A percentile compares a stretch with the other conserved stretches of the same genome.
Evolutionary conservation across 2,113 vertebrate species (phyloP).

Genomic region (Eonycteris spelaea): DNA sequence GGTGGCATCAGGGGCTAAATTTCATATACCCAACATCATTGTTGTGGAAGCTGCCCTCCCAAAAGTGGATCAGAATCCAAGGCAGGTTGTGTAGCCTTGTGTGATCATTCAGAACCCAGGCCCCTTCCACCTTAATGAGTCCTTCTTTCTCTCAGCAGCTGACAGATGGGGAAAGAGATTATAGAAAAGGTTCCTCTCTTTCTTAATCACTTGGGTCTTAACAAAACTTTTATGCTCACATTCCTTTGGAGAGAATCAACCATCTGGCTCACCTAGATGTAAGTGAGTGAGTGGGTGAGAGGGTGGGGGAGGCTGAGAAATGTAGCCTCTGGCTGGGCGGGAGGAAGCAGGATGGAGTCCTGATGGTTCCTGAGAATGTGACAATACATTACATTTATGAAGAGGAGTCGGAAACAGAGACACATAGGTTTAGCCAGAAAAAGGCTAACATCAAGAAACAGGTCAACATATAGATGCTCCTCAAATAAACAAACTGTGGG

Average conservation of each 20-base stretch:
- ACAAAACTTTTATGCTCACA: neutral
- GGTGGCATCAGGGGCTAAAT: neutral
- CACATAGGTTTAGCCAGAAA: neutral
- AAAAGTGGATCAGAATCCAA: neutral
- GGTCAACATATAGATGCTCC: neutral
- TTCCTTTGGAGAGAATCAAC: neutral
- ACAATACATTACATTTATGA: neutral
- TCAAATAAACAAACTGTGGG: neutral
- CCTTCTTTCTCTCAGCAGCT: neutral
- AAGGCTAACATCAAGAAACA: neutral
- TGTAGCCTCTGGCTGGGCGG: neutral
- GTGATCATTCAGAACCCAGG: too few species aligned
- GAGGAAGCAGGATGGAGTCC: neutral
- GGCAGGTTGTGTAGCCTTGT: too few species aligned
- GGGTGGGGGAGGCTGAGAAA: neutral
- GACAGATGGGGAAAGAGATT: neutral
- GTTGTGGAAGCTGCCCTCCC: neutral
- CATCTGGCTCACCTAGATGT: neutral
- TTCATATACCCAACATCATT: too few species aligned
- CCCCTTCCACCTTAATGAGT: fast-evolving
- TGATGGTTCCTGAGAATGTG: neutral
- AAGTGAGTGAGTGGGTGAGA: neutral
- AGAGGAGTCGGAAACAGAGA: neutral
- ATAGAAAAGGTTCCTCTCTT: neutral
- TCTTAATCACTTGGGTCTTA: neutral